Conservation (phyloP, 2,888 invertebrate species). For the Hypolimnas misippus region DNA sequence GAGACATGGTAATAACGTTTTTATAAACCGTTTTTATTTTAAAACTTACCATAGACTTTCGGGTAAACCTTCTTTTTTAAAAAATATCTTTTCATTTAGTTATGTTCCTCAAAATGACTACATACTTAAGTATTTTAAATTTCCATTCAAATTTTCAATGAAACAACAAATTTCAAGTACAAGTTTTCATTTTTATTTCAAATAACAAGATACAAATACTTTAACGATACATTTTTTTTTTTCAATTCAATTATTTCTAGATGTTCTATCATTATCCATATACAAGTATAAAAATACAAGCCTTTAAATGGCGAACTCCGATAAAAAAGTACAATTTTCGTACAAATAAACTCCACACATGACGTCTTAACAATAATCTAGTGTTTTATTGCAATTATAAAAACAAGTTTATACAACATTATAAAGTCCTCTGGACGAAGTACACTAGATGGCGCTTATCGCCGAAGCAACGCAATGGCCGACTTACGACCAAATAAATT, state of each 20-base stretch:
- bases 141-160: no score
- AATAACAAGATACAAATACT: conserved; percentile 5
- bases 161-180: conserved; percentile 1
- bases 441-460: conserved; percentile 64
- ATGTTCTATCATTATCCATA: conserved; percentile 8
- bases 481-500: conserved; percentile 31
- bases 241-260: neutral
- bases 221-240: neutral
- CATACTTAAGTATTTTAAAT: no score
- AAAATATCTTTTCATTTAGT: no score
- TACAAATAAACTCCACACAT: conserved; percentile 16
- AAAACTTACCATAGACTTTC: no score
- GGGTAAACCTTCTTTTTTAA: no score
- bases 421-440: conserved; percentile 43
- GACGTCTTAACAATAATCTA: conserved; percentile 24
- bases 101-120: no score
- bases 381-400: conserved; percentile 30
- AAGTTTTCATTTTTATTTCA: conserved; percentile 1
- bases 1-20: no score
- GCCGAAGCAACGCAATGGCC: conserved; percentile 56
- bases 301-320: conserved; percentile 12
- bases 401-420: conserved; percentile 29
- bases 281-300: conserved; percentile 25
- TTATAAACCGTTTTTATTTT: no score
- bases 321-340: conserved; percentile 8